Base-by-base conservation (phyloP, 2,888 invertebrate species). In the Unio pictorum region DNA sequence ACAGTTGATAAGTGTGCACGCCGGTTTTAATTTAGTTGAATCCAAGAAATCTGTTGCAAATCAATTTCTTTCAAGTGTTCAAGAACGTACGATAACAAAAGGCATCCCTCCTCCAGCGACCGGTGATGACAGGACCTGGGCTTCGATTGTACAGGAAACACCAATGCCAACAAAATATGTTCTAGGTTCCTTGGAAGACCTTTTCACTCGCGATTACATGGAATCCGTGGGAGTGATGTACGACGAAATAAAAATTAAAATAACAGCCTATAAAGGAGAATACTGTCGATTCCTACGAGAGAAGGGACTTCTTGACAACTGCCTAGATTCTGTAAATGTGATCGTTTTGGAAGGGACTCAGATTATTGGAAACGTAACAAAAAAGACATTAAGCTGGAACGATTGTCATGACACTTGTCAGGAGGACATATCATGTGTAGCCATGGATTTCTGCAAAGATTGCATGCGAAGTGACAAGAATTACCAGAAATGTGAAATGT, bases 191-290 rank as follows among this genome's bases (percentile, higher is more conserved):
- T 67, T 73, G 7, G 73, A 73, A 59, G 30, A 67, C 20, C 59
- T 73, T 17, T 73, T 73, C 60, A 65, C 73, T 17, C 62, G 57
- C n/a, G 67, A 55, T 4, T 73, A 64, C 34, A 69, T 73, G 69
- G 55, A 61, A 26, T n/a, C n/a, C 3, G 7, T 65, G 15, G 34
- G 58, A 58, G 68, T 71, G 15, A 60, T 65, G 45, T 71, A 65
- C 30, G 20, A 64, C 5, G 34, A 61, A 65, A 68, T 71, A 30
- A 20, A 26, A 17, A 20, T 11, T 26, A 68, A 68, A n/a, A 71
- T 71, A n/a, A 54, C 54, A 18, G 20, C 15, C 15, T 20, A 55
- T 20, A 66, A 63, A 61, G 20, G 15, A 8, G 55, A 55, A 6
- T 67, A 67, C 59, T 71, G 70, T 58, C 15, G 18, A 28, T 59